Evolutionary conservation across 2,797 vertebrate genomes (phyloP), one percentile per base, ranked within the genome.

Genomic region (Gambelia wislizenii): DNA sequence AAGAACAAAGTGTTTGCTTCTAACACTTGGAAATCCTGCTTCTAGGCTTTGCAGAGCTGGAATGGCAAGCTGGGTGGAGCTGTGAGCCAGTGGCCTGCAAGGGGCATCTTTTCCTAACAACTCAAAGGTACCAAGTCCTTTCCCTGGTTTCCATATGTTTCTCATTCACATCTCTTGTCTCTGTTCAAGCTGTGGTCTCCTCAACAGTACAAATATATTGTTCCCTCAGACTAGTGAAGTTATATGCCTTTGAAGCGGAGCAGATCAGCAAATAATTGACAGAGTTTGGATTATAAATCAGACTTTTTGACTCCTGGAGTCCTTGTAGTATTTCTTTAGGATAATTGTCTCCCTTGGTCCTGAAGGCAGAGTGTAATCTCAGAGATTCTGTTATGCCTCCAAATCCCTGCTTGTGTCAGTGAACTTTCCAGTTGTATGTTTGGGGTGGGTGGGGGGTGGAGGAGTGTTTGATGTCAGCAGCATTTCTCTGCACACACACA

Each of bases 31-130:
- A 74, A 39, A 74, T 52, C 52, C 80, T 78, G 69, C 49, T 90
- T 70, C 59, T 83, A 77, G 79, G 85, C 47, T 70, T 69, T 83
- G 30, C 72, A 69, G 85, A 87, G 61, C 70, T 69, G 49, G 80
- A 87, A 83, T 70, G 85, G 22, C 72, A 77, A 78, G 79, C 30
- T 64, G 61, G 79, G 52, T n/a, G 47, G 44, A 77, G 49, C 44
- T 49, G 20, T 56, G 72, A 83, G n/a, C 77, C 42, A 39, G 54
- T 20, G 61, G 61, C 42, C 79, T 39, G 14, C 42, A 36, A 54
- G 44, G 72, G 39, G 44, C 33, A 16, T 75, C 44, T 67, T 67
- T n/a, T 74, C 79, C 27, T 47, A 12, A 14, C n/a, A 61, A 12
- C 64, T 56, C 44, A 22, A 18, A 84, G 87, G 87, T 83, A 83